phyloP scores from a whole-genome alignment of 2,888 invertebrate species.

The Leptogaster cylindrica region DNA sequence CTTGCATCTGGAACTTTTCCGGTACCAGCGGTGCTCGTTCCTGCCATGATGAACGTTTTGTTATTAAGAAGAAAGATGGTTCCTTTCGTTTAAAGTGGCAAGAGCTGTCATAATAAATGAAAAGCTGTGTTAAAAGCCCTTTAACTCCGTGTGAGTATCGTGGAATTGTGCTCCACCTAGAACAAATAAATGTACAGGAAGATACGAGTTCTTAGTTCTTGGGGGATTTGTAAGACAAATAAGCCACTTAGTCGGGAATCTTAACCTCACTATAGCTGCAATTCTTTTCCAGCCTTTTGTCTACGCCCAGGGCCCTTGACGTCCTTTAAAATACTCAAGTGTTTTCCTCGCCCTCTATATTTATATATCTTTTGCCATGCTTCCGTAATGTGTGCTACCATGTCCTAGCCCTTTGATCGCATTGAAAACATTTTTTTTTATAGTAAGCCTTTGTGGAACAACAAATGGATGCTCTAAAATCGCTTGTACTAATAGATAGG shows the following conservation, averaged over 20 bases:
- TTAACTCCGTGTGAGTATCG: slow-evolving; percentile 14
- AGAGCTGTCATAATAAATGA: slow-evolving; percentile 40
- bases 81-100: slow-evolving; percentile 35
- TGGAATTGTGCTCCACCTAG: slow-evolving; percentile 9
- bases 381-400: no score
- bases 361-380: slow-evolving; percentile 16
- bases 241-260: slow-evolving; percentile 39
- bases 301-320: slow-evolving; percentile 3
- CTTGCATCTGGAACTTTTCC: slow-evolving; percentile 15
- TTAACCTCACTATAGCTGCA: slow-evolving; percentile 36
- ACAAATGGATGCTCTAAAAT: no score
- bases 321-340: slow-evolving; percentile 20
- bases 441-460: no score
- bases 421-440: no score
- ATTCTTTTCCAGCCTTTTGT: slow-evolving; percentile 37
- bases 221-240: slow-evolving; percentile 33
- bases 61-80: slow-evolving; percentile 36
- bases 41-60: slow-evolving; percentile 34
- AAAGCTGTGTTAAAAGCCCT: slow-evolving; percentile 36
- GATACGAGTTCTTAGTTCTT: not conserved
- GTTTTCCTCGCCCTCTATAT: slow-evolving; percentile 7
- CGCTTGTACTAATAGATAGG: no score
- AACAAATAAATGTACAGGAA: slow-evolving; percentile 11
- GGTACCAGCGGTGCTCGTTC: not conserved
- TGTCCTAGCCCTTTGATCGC: no score